phyloP scores from a whole-genome alignment of 2,888 invertebrate species.

The Scaptomyza polygonia region DNA sequence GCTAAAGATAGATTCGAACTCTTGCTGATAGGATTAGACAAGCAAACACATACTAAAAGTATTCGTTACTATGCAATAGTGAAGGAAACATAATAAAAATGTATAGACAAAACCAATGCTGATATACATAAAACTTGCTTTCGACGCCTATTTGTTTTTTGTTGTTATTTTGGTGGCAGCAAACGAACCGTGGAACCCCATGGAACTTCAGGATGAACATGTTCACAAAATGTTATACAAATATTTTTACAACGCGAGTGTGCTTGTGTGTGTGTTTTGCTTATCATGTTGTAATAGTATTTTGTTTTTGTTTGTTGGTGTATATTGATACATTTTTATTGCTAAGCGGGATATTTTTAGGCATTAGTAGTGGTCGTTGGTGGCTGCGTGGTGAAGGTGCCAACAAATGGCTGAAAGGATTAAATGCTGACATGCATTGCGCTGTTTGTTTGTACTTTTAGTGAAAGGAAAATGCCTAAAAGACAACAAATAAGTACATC shows the following conservation, averaged over 20 bases:
- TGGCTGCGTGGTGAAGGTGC: neutral
- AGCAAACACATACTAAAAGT: constrained; percentile 11
- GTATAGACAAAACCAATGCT: constrained; percentile 14
- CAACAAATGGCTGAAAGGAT: constrained; percentile 9
- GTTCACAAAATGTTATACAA: constrained; percentile 65
- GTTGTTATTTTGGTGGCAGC: constrained; percentile 13
- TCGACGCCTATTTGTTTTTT: constrained; percentile 29
- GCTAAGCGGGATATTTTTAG: constrained; percentile 8
- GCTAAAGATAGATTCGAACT: constrained; percentile 27
- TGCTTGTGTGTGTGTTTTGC: constrained; percentile 15
- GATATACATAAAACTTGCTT: constrained; percentile 37
- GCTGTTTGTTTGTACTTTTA: neutral
- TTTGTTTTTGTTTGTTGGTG: constrained; percentile 26
- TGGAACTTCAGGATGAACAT: constrained; percentile 53
- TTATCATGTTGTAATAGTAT: constrained; percentile 5
- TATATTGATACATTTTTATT: constrained; percentile 29
- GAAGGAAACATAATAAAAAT: constrained; percentile 19
- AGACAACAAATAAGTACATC: neutral
- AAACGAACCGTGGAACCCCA: constrained; percentile 38
- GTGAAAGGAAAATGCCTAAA: neutral
- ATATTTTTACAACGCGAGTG: constrained; percentile 48
- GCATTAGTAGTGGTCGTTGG: constrained; percentile 8
- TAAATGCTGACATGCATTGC: constrained; percentile 21
- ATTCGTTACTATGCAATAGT: constrained; percentile 26
- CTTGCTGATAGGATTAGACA: constrained; percentile 66